Conservation (phyloP, 2,797 vertebrate species). For the Dermochelys coriacea region DNA sequence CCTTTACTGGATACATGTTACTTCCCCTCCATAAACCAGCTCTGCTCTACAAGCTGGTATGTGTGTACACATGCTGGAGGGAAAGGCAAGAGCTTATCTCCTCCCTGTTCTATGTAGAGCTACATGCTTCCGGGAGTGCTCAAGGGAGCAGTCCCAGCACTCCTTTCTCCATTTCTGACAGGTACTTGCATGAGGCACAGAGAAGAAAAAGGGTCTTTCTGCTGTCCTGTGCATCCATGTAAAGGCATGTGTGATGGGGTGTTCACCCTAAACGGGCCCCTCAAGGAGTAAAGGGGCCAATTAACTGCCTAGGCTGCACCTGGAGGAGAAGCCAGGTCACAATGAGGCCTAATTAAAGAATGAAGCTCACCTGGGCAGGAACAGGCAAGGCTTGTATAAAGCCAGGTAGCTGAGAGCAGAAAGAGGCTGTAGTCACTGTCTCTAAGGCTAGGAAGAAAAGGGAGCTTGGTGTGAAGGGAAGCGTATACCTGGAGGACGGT, state of each 20-base stretch:
- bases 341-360: not conserved
- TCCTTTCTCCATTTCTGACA: not conserved
- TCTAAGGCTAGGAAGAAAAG: not conserved
- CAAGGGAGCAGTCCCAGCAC: not conserved
- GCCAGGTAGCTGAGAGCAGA: not conserved
- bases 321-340: not conserved
- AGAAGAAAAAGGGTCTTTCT: not conserved
- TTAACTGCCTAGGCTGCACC: not conserved
- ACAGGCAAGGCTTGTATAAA: not conserved
- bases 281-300: not conserved
- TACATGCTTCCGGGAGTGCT: not conserved
- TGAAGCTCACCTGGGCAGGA: not conserved
- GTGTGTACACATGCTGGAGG: not conserved
- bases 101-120: not conserved
- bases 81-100: not conserved
- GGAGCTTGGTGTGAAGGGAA: not conserved
- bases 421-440: not conserved
- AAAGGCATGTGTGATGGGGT: not conserved
- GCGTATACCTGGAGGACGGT: not conserved
- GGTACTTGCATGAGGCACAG: not conserved
- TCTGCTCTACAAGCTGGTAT: not conserved
- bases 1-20: not conserved
- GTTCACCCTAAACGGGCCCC: not conserved
- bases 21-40: not conserved
- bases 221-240: not conserved